A percentile compares a stretch with the other conserved stretches of the same genome.
Conservation (phyloP, 2,888 invertebrate species). For the Endomychus coccineus region DNA sequence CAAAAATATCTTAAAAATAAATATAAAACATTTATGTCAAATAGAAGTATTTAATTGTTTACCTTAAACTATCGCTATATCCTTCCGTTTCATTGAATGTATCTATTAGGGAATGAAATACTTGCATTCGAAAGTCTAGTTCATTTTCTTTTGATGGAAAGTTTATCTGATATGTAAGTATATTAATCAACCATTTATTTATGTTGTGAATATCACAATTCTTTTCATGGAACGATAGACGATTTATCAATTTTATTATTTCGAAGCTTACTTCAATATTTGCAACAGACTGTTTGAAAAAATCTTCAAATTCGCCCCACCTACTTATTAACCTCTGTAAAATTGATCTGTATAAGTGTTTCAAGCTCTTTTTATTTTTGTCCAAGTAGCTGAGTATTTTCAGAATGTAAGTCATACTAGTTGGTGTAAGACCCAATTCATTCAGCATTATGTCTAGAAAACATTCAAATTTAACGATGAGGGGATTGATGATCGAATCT, state of each 20-base stretch:
- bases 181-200: no score
- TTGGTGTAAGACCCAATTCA: constrained; percentile 14
- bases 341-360: constrained; percentile 13
- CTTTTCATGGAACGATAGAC: no score
- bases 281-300: constrained; percentile 22
- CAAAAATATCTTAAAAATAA: no score
- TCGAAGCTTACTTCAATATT: constrained; percentile 24
- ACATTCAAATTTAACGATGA: constrained; percentile 27
- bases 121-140: no score
- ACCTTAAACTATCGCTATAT: no score
- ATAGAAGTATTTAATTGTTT: no score
- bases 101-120: no score
- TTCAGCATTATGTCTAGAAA: constrained; percentile 22
- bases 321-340: constrained; percentile 19
- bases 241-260: constrained; percentile 24
- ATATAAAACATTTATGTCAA: no score
- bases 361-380: constrained; percentile 18
- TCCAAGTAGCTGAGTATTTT: constrained; percentile 6
- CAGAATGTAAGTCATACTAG: not conserved
- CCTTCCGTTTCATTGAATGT: no score
- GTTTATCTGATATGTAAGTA: no score
- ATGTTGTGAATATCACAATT: no score
- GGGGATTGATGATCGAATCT: constrained; percentile 25
- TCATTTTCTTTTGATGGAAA: no score
- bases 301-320: constrained; percentile 27